A percentile compares a stretch with the other conserved stretches of the same genome.
These are phyloP conservation scores for Macrosteles quadrilineatus DNA, from an alignment of 1,140 invertebrate genomes.

Conservation along the genomic window DNA sequence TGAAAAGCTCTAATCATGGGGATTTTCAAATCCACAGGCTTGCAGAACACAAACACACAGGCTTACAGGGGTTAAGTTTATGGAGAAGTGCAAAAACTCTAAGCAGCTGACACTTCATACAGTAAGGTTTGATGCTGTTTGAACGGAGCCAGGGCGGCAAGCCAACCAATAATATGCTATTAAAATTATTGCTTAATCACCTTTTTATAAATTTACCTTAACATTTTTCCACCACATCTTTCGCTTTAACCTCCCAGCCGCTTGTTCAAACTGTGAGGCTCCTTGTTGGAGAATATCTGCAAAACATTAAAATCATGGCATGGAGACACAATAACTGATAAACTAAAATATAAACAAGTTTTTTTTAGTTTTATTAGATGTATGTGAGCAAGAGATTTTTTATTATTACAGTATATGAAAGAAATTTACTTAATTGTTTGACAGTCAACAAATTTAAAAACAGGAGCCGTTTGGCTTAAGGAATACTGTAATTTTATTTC, in stretches of 20 bases:
- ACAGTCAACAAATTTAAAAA: too few species aligned
- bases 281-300: conserved; percentile 93
- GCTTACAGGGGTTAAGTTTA: background rate
- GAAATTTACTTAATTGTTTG: too few species aligned
- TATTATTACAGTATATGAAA: too few species aligned
- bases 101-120: too few species aligned
- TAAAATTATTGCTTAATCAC: background rate
- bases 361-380: too few species aligned
- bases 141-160: background rate
- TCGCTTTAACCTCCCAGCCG: conserved; percentile 94
- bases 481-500: too few species aligned
- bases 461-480: too few species aligned
- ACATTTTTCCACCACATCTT: conserved; percentile 99
- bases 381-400: too few species aligned
- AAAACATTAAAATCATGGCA: too few species aligned
- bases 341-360: too few species aligned
- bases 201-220: conserved; percentile 78
- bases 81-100: background rate
- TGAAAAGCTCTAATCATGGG: too few species aligned
- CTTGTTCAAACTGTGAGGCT: conserved; percentile 97
- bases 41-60: background rate
- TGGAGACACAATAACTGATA: too few species aligned
- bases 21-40: background rate
- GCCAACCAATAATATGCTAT: background rate
- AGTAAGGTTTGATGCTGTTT: background rate